Percentiles rank a stretch among this genome's conserved stretches.
Evolutionary conservation across 2,797 vertebrate species (phyloP).

Genomic region (Yasuhikotakia modesta): DNA sequence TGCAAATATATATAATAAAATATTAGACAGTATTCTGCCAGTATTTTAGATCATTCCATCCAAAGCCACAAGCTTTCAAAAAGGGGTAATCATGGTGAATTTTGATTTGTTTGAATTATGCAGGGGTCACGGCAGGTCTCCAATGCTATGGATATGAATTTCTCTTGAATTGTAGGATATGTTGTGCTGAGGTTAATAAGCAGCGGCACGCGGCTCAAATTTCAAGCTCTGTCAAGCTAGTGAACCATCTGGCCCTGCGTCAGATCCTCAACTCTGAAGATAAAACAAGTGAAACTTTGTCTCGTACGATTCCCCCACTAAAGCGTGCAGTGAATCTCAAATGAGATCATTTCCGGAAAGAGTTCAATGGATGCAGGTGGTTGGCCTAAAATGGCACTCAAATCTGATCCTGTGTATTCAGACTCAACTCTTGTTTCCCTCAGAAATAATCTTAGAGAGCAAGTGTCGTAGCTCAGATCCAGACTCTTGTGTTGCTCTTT

Average conservation of each 20-base stretch:
- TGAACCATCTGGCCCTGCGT: constrained; percentile 52
- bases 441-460: constrained; percentile 13
- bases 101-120: background rate
- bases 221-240: constrained; percentile 45
- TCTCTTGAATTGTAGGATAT: constrained; percentile 8
- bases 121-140: background rate
- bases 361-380: constrained; percentile 51
- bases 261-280: constrained; percentile 28
- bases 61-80: background rate
- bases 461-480: background rate
- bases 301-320: constrained; percentile 6
- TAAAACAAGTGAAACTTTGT: constrained; percentile 59
- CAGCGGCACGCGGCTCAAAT: constrained; percentile 9
- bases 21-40: background rate
- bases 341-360: constrained; percentile 42
- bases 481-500: constrained; percentile 7
- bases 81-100: background rate
- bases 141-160: constrained; percentile 13
- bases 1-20: background rate
- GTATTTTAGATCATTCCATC: background rate
- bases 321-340: constrained; percentile 49
- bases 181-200: constrained; percentile 44
- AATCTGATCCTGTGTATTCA: constrained; percentile 10
- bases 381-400: background rate
- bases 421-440: background rate